Evolutionary conservation across 2,797 vertebrate genomes (phyloP), one percentile per base, ranked within the genome.

Genomic region (Acanthornis magna): DNA sequence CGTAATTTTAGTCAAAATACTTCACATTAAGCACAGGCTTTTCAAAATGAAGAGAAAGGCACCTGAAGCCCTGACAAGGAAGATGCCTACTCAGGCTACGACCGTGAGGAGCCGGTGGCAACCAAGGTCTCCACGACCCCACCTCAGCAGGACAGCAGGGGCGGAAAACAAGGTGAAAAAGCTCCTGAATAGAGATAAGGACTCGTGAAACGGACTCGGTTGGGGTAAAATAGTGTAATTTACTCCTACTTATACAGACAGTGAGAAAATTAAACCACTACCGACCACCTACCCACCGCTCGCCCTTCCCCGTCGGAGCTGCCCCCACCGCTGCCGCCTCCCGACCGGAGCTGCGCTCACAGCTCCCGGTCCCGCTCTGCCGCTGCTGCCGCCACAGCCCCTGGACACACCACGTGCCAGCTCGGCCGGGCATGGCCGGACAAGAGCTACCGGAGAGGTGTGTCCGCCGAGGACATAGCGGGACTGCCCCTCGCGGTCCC

Each of bases 231-330:
- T 5, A 27, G 45, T 27, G n/a, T 32, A 20, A 65, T 84, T 77
- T 65, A 38, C 45, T 27, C 29, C 30, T 32, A 20, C 65, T 77
- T 72, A 65, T 53, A 51, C 51, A 40, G 9, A 34, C 5, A 27
- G 51, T 12, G n/a, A 34, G 7, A 9, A 77, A 58, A 63, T 57
- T 63, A 40, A 34, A 22, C 15, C 21, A 7, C 13, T 19, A 11
- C 3, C 22, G 14, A 19, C 13, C 22, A 14, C 23, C 13, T 1
- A 5, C 9, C 10, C 10, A 5, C 1, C 3, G 2, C 5, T 32
- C 12, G 18, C 3, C 29, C 40, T 40, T 65, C 2, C 10, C n/a
- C 3, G 4, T 2, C 3, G 21, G 25, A 40, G 12, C 25, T 45
- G 65, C 5, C 7, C 9, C 32, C 30, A 5, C 7, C 1, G 3